Percentiles rank a stretch among this genome's conserved stretches.
Evolutionary conservation across 2,113 vertebrate genomes (phyloP).

Genomic region (Gymnobelideus leadbeateri): DNA sequence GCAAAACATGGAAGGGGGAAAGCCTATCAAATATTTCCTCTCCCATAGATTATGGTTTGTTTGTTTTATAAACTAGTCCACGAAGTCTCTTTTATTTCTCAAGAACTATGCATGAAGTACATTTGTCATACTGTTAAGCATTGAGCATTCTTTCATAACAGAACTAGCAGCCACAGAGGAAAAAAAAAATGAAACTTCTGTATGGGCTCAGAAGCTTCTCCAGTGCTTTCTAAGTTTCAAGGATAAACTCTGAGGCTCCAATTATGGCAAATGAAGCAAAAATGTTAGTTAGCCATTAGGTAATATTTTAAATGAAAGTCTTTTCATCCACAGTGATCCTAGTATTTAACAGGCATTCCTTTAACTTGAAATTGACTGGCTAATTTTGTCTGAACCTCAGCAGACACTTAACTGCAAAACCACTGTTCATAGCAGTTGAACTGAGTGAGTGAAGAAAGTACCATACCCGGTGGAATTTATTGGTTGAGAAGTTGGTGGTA

Average conservation of each 20-base stretch:
- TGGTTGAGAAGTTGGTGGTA: constrained; percentile 20
- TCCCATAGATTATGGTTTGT: constrained; percentile 28
- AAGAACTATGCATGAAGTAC: constrained; percentile 46
- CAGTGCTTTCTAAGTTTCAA: constrained; percentile 72
- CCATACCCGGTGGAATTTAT: constrained; percentile 28
- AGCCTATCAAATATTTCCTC: constrained; percentile 34
- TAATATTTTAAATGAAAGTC: constrained; percentile 73
- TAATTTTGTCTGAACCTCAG: constrained; percentile 61
- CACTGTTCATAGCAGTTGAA: constrained; percentile 68
- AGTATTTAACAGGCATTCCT: constrained; percentile 68
- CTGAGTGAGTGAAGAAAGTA: constrained; percentile 62
- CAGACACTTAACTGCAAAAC: constrained; percentile 63
- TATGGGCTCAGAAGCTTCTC: constrained; percentile 44
- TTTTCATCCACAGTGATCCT: constrained; percentile 71
- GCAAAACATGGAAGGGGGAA: too few relatives aligned
- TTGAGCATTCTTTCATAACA: constrained; percentile 48
- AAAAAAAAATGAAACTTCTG: constrained; percentile 49
- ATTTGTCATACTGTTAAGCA: constrained; percentile 55
- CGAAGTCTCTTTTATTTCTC: constrained; percentile 52
- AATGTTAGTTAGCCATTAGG: constrained; percentile 73
- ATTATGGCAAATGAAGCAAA: constrained; percentile 62
- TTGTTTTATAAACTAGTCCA: neutral
- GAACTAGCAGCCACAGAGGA: constrained; percentile 55
- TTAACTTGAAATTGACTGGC: constrained; percentile 65
- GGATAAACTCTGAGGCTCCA: constrained; percentile 65